Conservation (phyloP, 2,888 invertebrate genomes). For the Tetragonisca angustula region DNA sequence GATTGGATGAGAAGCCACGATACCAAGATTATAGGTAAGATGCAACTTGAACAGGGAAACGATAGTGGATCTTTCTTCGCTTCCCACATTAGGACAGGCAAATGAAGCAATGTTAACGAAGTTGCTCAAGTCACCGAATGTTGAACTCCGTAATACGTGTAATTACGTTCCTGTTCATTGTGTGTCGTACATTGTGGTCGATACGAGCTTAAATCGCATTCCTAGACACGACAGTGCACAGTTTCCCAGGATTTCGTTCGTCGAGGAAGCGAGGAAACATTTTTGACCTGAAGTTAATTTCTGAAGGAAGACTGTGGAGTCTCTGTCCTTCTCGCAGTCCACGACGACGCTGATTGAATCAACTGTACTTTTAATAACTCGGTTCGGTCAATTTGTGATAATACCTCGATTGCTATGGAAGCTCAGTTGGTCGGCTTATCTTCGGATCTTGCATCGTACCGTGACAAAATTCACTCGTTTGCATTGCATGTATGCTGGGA, state of each 20-base stretch:
- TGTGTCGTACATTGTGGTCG: background rate
- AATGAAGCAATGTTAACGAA: background rate
- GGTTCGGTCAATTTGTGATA: background rate
- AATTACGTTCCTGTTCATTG: background rate
- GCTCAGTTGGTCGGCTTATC: background rate
- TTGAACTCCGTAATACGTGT: background rate
- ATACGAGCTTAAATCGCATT: background rate
- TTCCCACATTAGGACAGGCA: background rate
- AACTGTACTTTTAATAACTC: background rate
- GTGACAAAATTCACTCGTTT: no score
- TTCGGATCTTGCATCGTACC: background rate
- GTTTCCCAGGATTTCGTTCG: background rate
- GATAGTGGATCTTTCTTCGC: background rate
- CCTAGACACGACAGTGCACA: background rate
- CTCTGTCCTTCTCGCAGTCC: background rate
- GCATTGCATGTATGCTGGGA: no score
- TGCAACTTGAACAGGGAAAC: background rate
- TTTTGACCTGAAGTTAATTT: background rate
- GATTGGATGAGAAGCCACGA: slow-evolving; percentile 4
- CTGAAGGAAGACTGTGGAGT: background rate
- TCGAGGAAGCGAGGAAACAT: background rate
- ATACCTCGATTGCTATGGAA: background rate
- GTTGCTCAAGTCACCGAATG: background rate
- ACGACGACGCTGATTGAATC: background rate
- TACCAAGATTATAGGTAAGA: background rate